Evolutionary conservation across 2,113 vertebrate genomes (phyloP).

Genomic region (Hippopotamus amphibius): DNA sequence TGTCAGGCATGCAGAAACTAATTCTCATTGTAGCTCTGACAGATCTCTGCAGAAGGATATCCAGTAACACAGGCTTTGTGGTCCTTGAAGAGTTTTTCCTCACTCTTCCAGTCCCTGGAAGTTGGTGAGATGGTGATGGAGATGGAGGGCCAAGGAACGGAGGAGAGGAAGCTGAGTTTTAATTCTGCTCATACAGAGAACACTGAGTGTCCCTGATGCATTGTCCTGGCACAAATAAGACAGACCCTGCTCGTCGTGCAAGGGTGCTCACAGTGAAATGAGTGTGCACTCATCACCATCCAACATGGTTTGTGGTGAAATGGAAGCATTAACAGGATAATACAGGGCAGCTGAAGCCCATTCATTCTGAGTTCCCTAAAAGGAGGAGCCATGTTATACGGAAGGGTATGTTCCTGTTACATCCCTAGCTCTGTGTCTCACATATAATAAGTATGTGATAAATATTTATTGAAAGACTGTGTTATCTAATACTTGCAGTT

Average conservation of each 20-base stretch:
- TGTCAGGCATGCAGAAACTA: background rate
- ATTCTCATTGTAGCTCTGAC: background rate
- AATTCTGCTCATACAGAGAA: background rate
- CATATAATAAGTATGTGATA: background rate
- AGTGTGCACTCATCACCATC: background rate
- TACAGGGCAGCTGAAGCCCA: background rate
- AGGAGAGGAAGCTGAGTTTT: background rate
- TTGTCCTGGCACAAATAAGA: background rate
- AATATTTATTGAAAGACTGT: background rate
- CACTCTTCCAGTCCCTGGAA: background rate
- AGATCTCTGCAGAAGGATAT: conserved; percentile 27
- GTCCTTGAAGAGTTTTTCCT: background rate
- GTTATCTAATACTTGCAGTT: background rate
- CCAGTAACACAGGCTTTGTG: background rate
- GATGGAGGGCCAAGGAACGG: background rate
- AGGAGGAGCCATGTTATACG: background rate
- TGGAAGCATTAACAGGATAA: background rate
- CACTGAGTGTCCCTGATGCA: background rate
- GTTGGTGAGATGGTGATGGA: background rate
- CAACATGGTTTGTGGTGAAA: background rate
- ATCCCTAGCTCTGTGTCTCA: background rate
- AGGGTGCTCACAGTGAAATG: background rate
- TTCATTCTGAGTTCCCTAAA: background rate
- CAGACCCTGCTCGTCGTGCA: background rate
- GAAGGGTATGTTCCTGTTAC: no score